Evolutionary conservation across 30 jellyfish, hydroid and myxozoan species (phyloP).

Genomic region (Catostylus mosaicus): DNA sequence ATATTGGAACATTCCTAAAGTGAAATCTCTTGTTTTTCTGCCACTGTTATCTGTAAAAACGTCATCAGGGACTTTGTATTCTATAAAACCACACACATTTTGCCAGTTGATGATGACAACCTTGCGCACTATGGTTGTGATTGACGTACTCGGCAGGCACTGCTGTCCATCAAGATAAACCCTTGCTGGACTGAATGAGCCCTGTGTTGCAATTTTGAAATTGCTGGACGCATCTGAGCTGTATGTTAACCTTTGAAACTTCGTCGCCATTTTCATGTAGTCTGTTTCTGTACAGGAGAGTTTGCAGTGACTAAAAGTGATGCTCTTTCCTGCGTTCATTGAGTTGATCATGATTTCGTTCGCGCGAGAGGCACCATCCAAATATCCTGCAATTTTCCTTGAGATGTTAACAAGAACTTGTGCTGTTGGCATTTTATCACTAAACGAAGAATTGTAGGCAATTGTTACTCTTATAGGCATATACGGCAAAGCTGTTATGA

Average conservation of each 20-base stretch:
- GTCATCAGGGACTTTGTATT: slow-evolving; percentile 50
- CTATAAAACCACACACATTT: slow-evolving; percentile 78
- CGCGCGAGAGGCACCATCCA: slow-evolving; percentile 33
- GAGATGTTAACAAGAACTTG: slow-evolving; percentile 50
- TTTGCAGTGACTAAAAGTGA: slow-evolving; percentile 48
- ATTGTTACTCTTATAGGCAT: slow-evolving; percentile 35
- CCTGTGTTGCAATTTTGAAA: slow-evolving; percentile 29
- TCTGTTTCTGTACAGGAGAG: slow-evolving; percentile 41
- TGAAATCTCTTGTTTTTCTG: slow-evolving; percentile 55
- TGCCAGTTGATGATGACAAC: slow-evolving; percentile 35
- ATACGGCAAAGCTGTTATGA: slow-evolving; percentile 31
- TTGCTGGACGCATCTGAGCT: slow-evolving; percentile 34
- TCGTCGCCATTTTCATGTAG: slow-evolving; percentile 7
- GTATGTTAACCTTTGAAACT: slow-evolving; percentile 29
- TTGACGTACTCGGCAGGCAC: slow-evolving; percentile 35
- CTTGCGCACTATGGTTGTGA: slow-evolving; percentile 42
- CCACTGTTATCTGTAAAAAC: slow-evolving; percentile 64
- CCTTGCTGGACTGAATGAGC: slow-evolving; percentile 16
- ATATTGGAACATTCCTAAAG: slow-evolving; percentile 16
- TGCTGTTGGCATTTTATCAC: slow-evolving; percentile 57
- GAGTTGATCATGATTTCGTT: slow-evolving; percentile 40
- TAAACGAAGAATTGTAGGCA: slow-evolving; percentile 59
- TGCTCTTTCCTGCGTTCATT: slow-evolving; percentile 32
- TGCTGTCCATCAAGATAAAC: slow-evolving; percentile 51
- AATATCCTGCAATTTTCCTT: slow-evolving; percentile 56